Conservation (phyloP, 2,888 invertebrate genomes). For the Automeris io region DNA sequence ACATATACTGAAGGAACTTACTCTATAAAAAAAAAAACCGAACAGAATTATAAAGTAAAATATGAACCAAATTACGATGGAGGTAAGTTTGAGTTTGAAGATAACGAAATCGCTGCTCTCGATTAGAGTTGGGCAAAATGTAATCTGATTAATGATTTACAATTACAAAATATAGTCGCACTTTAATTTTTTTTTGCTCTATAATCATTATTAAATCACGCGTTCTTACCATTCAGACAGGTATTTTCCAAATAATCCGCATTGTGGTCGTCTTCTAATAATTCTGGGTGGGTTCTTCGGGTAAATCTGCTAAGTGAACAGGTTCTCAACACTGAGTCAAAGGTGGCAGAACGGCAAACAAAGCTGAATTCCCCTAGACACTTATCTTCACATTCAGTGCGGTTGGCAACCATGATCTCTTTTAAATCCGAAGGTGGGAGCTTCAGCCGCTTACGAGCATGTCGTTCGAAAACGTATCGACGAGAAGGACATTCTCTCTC, state of each 20-base stretch:
- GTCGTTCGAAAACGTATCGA: slow-evolving; percentile 91
- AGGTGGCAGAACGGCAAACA: slow-evolving; percentile 92
- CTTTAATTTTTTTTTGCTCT: neutral
- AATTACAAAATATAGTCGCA: too few species aligned
- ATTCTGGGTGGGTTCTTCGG: slow-evolving; percentile 89
- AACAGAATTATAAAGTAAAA: too few species aligned
- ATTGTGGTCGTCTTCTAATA: slow-evolving; percentile 90
- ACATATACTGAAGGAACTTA: too few species aligned
- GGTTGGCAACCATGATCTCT: slow-evolving; percentile 89
- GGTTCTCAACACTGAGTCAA: slow-evolving; percentile 84
- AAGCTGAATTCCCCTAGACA: slow-evolving; percentile 93
- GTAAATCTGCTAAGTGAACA: slow-evolving; percentile 90
- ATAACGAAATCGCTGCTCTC: neutral
- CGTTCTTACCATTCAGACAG: slow-evolving; percentile 85
- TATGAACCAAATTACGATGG: too few species aligned
- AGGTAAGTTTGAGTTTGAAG: neutral
- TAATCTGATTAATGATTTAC: too few species aligned
- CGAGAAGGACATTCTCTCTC: slow-evolving; percentile 93
- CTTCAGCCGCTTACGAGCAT: slow-evolving; percentile 89
- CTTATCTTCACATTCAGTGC: slow-evolving; percentile 93
- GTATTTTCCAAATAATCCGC: slow-evolving; percentile 94
- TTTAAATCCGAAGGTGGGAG: slow-evolving; percentile 88
- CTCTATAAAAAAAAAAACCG: too few species aligned
- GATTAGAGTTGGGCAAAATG: too few species aligned
- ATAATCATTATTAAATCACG: neutral